These are phyloP conservation scores for Zingel zingel DNA, from an alignment of 2,113 vertebrate species.

Conservation along the genomic window DNA sequence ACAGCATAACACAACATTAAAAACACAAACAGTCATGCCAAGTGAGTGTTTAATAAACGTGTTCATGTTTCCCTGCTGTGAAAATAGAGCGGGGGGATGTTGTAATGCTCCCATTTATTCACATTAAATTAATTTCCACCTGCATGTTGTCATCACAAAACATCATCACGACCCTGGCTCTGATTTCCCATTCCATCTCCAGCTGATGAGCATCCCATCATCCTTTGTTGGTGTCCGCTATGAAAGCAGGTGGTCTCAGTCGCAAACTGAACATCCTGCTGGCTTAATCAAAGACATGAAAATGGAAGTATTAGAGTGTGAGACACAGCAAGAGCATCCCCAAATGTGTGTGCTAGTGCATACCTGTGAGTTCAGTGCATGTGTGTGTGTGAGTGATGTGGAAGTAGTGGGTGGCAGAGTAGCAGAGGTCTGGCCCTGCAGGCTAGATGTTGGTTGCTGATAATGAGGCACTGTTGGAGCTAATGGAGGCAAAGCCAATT, in stretches of 20 bases:
- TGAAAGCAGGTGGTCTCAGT: slow-evolving; percentile 67
- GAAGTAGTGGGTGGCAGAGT: slow-evolving; percentile 37
- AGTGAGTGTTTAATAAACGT: slow-evolving; percentile 5
- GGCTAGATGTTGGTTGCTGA: slow-evolving; percentile 65
- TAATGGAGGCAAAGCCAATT: slow-evolving; percentile 74
- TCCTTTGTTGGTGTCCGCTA: slow-evolving; percentile 53
- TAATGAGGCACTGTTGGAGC: slow-evolving; percentile 63
- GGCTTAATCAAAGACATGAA: slow-evolving; percentile 72
- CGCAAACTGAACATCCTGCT: slow-evolving; percentile 54
- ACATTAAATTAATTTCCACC: slow-evolving; percentile 22
- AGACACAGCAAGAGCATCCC: slow-evolving; percentile 16
- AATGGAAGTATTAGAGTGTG: slow-evolving; percentile 49
- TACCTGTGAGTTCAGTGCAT: slow-evolving; percentile 31
- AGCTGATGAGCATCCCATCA: slow-evolving; percentile 56
- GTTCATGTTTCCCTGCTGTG: slow-evolving; percentile 22
- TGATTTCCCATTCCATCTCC: slow-evolving; percentile 35
- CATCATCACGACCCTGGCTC: background rate
- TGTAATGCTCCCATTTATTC: background rate
- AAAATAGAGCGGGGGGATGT: background rate
- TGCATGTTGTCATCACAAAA: slow-evolving; percentile 18
- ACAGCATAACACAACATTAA: no score
- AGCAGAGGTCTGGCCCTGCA: slow-evolving; percentile 64
- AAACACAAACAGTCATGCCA: no score
- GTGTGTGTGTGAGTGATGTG: slow-evolving; percentile 11
- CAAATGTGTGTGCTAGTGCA: background rate